Evolutionary conservation across 2,797 vertebrate species (phyloP).

Genomic region (Sebastes cheni): DNA sequence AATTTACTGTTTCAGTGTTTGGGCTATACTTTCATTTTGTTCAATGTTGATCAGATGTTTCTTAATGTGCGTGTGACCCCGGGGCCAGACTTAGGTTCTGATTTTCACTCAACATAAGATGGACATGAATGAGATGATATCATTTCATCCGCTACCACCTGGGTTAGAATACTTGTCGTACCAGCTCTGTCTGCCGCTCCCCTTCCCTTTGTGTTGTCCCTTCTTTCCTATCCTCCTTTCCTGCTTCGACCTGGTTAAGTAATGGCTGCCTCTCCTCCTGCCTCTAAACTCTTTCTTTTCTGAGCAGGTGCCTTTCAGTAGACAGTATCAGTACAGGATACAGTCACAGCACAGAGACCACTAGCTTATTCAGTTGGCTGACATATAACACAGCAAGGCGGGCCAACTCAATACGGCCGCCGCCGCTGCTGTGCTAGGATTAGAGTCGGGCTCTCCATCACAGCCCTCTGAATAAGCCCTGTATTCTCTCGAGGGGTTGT

Average conservation of each 20-base stretch:
- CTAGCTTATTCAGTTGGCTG: constrained; percentile 60
- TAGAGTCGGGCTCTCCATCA: constrained; percentile 28
- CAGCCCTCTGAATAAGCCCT: constrained; percentile 66
- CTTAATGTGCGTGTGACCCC: background rate
- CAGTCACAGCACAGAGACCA: constrained; percentile 45
- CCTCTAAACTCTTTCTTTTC: constrained; percentile 75
- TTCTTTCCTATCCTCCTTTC: constrained; percentile 36
- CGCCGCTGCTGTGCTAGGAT: constrained; percentile 39
- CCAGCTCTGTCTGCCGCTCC: constrained; percentile 55
- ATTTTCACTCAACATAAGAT: constrained; percentile 5
- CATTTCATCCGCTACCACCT: constrained; percentile 2
- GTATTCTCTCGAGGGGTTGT: constrained; percentile 49
- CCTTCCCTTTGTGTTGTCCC: constrained; percentile 65
- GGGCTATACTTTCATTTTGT: constrained; percentile 17
- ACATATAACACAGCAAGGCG: constrained; percentile 16
- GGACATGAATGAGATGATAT: background rate
- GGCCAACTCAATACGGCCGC: constrained; percentile 16
- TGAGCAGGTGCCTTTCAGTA: constrained; percentile 73
- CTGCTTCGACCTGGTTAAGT: constrained; percentile 69
- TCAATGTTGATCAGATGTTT: background rate
- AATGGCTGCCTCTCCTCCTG: constrained; percentile 74
- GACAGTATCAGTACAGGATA: constrained; percentile 48
- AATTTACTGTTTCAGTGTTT: constrained; percentile 19
- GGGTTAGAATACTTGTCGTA: constrained; percentile 23
- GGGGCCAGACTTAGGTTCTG: background rate